Evolutionary conservation across 2,888 invertebrate genomes (phyloP).

Genomic region (Xestia xanthographa): DNA sequence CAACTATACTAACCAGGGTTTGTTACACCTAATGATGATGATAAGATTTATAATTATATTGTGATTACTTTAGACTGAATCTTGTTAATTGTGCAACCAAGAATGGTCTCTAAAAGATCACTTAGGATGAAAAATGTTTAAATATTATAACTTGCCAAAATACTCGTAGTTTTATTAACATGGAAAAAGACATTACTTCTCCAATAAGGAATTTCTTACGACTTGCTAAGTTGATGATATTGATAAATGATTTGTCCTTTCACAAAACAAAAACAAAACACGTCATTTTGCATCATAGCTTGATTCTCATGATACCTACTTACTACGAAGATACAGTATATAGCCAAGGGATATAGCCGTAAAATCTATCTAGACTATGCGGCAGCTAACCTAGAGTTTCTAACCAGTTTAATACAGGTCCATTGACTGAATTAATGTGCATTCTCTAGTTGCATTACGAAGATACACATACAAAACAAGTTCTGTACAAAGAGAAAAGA

Average conservation of each 20-base stretch:
- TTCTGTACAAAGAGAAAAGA: slow-evolving; percentile 19
- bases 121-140: too few species aligned
- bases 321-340: neutral
- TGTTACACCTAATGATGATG: too few species aligned
- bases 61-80: too few species aligned
- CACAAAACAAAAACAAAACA: neutral
- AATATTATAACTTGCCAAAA: neutral
- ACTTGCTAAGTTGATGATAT: neutral
- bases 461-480: neutral
- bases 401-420: slow-evolving; percentile 54
- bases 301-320: neutral
- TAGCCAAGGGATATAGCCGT: neutral
- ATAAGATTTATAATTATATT: too few species aligned
- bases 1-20: too few species aligned
- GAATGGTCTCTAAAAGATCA: too few species aligned
- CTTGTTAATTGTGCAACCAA: too few species aligned
- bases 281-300: neutral
- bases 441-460: slow-evolving; percentile 24
- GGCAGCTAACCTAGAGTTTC: slow-evolving; percentile 44
- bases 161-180: neutral
- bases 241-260: neutral
- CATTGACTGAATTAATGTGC: slow-evolving; percentile 41
- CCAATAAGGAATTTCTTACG: neutral
- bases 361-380: slow-evolving; percentile 14
- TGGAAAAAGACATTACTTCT: neutral